A percentile compares a stretch with the other conserved stretches of the same genome.
These are phyloP conservation scores for Volucella bombylans DNA, from an alignment of 2,888 invertebrate species.

Conservation along the genomic window DNA sequence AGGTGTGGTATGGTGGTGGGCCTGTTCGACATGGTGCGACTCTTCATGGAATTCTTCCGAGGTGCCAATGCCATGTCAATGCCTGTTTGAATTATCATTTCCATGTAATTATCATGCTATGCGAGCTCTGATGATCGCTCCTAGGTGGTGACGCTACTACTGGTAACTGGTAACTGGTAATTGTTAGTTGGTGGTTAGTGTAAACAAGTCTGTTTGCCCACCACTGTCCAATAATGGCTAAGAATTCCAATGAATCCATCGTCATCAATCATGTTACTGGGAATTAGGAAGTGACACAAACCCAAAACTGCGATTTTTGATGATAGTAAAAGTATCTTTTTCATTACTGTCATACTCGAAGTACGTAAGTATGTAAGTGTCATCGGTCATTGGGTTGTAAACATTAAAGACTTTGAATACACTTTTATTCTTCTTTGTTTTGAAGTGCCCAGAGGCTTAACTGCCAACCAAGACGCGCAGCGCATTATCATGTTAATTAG, in stretches of 20 bases:
- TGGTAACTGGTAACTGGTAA: neutral
- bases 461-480: slow-evolving; percentile 34
- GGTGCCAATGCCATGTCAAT: slow-evolving; percentile 41
- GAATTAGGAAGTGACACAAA: slow-evolving; percentile 56
- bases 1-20: slow-evolving; percentile 46
- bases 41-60: slow-evolving; percentile 49
- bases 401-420: slow-evolving; percentile 34
- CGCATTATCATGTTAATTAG: slow-evolving; percentile 78
- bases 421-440: no score
- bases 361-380: neutral
- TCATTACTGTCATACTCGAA: neutral
- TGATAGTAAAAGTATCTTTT: slow-evolving; percentile 55
- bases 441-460: no score
- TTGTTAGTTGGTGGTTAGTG: slow-evolving; percentile 6
- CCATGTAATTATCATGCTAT: slow-evolving; percentile 72
- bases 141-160: slow-evolving; percentile 16
- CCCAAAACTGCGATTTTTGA: slow-evolving; percentile 14
- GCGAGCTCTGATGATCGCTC: slow-evolving; percentile 59
- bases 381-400: slow-evolving; percentile 30
- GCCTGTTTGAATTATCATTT: slow-evolving; percentile 64
- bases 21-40: slow-evolving; percentile 39
- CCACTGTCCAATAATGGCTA: slow-evolving; percentile 19
- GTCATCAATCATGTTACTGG: neutral
- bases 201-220: slow-evolving; percentile 64
- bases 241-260: slow-evolving; percentile 53